Evolutionary conservation across 1,140 invertebrate species (phyloP).

Genomic region (Drosophila melanica): DNA sequence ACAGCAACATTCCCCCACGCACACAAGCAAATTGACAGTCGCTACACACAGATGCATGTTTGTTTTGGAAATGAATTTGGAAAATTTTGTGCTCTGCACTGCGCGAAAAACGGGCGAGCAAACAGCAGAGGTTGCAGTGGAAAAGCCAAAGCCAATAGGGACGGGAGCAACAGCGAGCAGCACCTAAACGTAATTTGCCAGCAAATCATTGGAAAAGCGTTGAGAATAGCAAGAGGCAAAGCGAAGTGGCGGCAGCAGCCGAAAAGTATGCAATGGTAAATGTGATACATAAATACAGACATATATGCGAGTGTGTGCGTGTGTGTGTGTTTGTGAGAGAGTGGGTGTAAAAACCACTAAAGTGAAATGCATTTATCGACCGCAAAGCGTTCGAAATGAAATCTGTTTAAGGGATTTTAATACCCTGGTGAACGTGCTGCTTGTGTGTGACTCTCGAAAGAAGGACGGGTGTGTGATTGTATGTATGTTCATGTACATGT

Average conservation of each 20-base stretch:
- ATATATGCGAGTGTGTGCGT: slow-evolving; percentile 11
- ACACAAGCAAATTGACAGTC: slow-evolving; percentile 23
- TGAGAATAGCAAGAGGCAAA: slow-evolving; percentile 32
- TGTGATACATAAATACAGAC: slow-evolving; percentile 58
- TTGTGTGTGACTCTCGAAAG: slow-evolving; percentile 32
- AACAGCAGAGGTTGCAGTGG: slow-evolving; percentile 6
- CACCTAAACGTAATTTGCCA: slow-evolving; percentile 80
- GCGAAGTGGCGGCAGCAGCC: slow-evolving; percentile 44
- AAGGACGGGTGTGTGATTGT: slow-evolving; percentile 8
- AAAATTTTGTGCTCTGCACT: slow-evolving; percentile 60
- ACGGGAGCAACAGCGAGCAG: slow-evolving; percentile 30
- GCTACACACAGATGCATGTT: slow-evolving; percentile 53
- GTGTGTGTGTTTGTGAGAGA: slow-evolving; percentile 17
- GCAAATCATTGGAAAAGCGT: slow-evolving; percentile 75
- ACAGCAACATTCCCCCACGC: slow-evolving; percentile 4
- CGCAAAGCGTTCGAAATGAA: slow-evolving; percentile 83
- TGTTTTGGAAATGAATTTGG: slow-evolving; percentile 83
- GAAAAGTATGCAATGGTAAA: slow-evolving; percentile 77
- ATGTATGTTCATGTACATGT: background rate
- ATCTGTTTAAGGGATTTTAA: slow-evolving; percentile 84
- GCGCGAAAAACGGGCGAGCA: slow-evolving; percentile 27
- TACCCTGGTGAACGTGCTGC: slow-evolving; percentile 75
- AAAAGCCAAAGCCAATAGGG: slow-evolving; percentile 23
- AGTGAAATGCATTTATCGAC: slow-evolving; percentile 82
- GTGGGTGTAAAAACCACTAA: slow-evolving; percentile 75